Evolutionary conservation across 2,888 invertebrate species (phyloP), one percentile per base, ranked within the genome.

Genomic region (Troides helena): DNA sequence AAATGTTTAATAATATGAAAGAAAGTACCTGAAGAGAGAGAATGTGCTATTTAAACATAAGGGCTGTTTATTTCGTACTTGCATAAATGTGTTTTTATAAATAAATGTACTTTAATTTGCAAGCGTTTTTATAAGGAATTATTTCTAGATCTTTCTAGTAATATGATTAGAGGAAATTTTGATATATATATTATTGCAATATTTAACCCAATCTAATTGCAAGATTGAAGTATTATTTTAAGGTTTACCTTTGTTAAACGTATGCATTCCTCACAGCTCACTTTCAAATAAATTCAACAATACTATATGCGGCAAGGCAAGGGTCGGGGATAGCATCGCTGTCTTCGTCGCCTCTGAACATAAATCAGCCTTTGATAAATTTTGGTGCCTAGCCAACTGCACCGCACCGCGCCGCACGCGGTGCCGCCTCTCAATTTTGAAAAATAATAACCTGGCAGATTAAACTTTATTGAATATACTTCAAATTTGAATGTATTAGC

Each of bases 341-440:
- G 86, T 85, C 86, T 88, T 90, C 90, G 85, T 86, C 89, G 87
- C 86, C 80, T 75, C 77, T 77, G 81, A 81, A 87, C 90, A 92
- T 92, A 92, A 92, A 92, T 92, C 90, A 89, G 80, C 86, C 86
- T 91, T 90, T 87, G 90, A 90, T 90, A 89, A 86, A 87, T 89
- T 90, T 92, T 91, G 92, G 92, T 91, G 87, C 85, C 83, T 84
- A 85, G 92, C 92, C 92, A 92, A 91, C 81, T 84, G 77, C 77
- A 43, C 69, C 61, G 58, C 39, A 58, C 53, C 65, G 10, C 65
- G 75, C 76, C 78, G 81, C 83, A 83, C 79, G 78, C 78, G 72
- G 64, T 74, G 71, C 64, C 73, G 75, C 14, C 36, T 56, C 21
- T 53, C 68, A n/a, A 10, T 8, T 30, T 25, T 56, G 66, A 57